phyloP scores from a whole-genome alignment of 2,888 invertebrate species.

The Melanophora roralis region DNA sequence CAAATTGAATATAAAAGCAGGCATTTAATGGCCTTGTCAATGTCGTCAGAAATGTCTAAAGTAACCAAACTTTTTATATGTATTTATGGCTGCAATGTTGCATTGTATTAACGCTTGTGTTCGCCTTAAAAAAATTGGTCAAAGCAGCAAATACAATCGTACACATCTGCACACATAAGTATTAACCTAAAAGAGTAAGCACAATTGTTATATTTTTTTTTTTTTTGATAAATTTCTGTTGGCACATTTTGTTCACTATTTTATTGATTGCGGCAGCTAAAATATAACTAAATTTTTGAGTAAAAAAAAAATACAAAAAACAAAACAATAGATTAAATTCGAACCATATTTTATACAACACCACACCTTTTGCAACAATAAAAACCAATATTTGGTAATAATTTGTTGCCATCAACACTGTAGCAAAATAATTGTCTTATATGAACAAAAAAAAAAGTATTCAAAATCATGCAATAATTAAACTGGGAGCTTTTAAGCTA shows the following conservation, averaged over 20 bases:
- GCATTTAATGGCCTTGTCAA: slow-evolving; percentile 63
- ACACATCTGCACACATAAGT: neutral
- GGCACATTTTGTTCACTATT: neutral
- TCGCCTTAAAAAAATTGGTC: too few species aligned
- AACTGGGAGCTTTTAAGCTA: slow-evolving; percentile 31
- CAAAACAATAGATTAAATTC: slow-evolving; percentile 33
- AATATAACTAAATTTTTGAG: neutral
- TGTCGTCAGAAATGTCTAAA: slow-evolving; percentile 59
- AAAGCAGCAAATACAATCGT: too few species aligned
- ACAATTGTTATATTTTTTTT: slow-evolving; percentile 28
- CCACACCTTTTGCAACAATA: slow-evolving; percentile 55
- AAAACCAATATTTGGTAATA: slow-evolving; percentile 38
- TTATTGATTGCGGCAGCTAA: slow-evolving; percentile 31
- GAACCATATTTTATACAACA: slow-evolving; percentile 20
- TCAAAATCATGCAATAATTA: neutral
- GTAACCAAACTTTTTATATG: slow-evolving; percentile 2
- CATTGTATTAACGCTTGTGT: neutral
- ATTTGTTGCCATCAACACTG: slow-evolving; percentile 45
- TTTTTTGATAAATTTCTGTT: neutral
- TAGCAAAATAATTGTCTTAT: neutral
- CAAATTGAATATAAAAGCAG: too few species aligned
- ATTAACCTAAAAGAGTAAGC: slow-evolving; percentile 11
- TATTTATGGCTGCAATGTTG: neutral
- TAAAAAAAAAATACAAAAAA: neutral
- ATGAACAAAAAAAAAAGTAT: neutral